These are phyloP conservation scores for Dryomyza anilis DNA, from an alignment of 2,888 invertebrate species.

Conservation along the genomic window DNA sequence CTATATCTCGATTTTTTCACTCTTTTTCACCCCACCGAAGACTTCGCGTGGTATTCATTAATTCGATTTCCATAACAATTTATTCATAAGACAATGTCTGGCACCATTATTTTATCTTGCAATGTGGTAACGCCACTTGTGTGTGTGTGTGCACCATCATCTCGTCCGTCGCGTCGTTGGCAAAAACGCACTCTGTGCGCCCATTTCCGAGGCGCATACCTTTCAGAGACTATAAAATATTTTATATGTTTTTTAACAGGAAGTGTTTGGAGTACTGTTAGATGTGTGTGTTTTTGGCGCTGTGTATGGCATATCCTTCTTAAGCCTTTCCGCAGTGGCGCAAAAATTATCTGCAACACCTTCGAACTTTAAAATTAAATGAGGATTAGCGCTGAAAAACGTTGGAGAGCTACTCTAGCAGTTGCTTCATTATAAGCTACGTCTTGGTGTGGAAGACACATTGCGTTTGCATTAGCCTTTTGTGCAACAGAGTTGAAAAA, in stretches of 20 bases:
- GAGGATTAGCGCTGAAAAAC: conserved; percentile 51
- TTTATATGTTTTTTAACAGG: conserved; percentile 39
- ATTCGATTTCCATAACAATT: conserved; percentile 63
- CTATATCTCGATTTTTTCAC: conserved; percentile 20
- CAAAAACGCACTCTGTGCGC: neutral
- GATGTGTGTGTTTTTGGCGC: conserved; percentile 8
- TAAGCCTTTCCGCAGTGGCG: conserved; percentile 43
- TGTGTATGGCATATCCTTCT: conserved; percentile 28
- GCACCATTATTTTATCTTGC: conserved; percentile 59
- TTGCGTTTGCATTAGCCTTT: no score
- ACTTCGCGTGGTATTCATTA: conserved; percentile 59
- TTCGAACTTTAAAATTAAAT: conserved; percentile 61
- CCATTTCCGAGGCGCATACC: neutral
- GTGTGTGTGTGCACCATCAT: conserved; percentile 35
- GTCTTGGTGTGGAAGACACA: no score
- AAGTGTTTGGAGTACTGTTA: conserved; percentile 12
- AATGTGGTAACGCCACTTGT: conserved; percentile 50
- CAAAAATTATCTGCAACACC: conserved; percentile 60
- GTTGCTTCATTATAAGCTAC: conserved; percentile 16
- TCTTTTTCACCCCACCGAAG: no score
- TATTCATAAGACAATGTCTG: conserved; percentile 63
- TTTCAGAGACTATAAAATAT: conserved; percentile 49
- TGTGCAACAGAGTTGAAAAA: no score
- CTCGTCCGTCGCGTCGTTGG: neutral
- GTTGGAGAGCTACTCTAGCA: neutral